Evolutionary conservation across 2,113 vertebrate genomes (phyloP), one percentile per base, ranked within the genome.

Genomic region (Candoia aspera): DNA sequence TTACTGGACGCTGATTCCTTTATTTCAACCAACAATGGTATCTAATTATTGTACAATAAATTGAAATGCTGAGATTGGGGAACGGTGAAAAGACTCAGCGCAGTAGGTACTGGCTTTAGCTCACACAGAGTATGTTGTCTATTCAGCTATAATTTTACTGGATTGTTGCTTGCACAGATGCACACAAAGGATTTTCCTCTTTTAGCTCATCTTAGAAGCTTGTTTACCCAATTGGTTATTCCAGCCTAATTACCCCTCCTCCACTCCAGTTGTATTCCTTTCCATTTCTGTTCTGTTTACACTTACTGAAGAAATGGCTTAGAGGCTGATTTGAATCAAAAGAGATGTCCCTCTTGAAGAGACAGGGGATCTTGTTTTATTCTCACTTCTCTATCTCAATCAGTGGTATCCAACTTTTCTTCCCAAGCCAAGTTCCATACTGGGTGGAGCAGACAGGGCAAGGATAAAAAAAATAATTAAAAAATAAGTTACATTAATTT

Each of bases 41-140:
- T 96, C 94, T 97, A 97, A 98, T 97, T 98, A 97, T 95, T 53
- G 94, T 86, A 95, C 96, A 96, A 98, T 96, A 97, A 96, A 97
- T 96, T 95, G 97, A 97, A 97, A 96, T 17, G 88, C 91, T 60
- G 46, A 79, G 1, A 96, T 96, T 96, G 96, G 95, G 88, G 91
- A 93, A 92, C 95, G 97, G 64, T 94, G 92, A 95, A 95, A 79
- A 90, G 92, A 95, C 92, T 89, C 89, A 85, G 84, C 59, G 37
- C 46, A 91, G 86, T 17, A 91, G 92, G 86, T 90, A 91, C 90
- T 92, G 87, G 87, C 87, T 42, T 93, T 93, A 89, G 9, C 79
- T 87, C 53, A 91, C 12, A 46, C 64, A 87, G 88, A 55, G 89
- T 85, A 53, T n/a, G 29, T 54, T 21, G 53, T 21, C 92, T 93